Conservation (phyloP, 2,113 vertebrate genomes). For the Sminthopsis crassicaudata region DNA sequence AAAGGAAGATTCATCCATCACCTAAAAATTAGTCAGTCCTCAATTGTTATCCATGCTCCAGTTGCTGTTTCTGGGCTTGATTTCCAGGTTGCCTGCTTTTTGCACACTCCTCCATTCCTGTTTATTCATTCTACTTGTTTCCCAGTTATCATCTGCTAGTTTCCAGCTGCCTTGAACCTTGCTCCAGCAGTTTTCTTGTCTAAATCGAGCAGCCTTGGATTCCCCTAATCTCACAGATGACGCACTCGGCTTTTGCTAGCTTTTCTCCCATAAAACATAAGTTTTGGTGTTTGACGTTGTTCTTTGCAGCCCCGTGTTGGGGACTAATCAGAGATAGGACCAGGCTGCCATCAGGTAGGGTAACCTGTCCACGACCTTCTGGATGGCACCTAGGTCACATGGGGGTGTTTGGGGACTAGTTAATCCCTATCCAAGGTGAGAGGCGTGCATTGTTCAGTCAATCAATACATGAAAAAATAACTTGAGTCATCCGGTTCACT, state of each 20-base stretch:
- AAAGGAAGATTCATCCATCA: not conserved
- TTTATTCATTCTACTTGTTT: not conserved
- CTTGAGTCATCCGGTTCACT: conserved; percentile 47
- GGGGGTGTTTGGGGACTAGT: not conserved
- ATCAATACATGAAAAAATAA: conserved; percentile 28
- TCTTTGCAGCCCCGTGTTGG: not conserved
- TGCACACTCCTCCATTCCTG: too few species aligned
- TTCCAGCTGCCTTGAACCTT: not conserved
- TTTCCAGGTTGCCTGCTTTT: rapidly evolving
- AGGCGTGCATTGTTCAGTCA: conserved; percentile 43
- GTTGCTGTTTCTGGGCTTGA: not conserved
- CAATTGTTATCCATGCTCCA: not conserved
- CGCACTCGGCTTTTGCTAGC: not conserved
- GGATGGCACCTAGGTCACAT: not conserved
- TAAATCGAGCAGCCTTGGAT: not conserved
- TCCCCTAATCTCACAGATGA: conserved; percentile 23
- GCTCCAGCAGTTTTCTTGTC: not conserved
- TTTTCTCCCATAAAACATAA: not conserved
- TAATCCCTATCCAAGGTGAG: conserved; percentile 36
- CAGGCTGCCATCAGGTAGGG: not conserved
- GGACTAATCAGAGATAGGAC: conserved; percentile 19
- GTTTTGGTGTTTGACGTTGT: not conserved
- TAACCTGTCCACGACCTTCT: conserved; percentile 25
- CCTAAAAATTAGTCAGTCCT: conserved; percentile 18
- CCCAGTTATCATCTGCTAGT: not conserved